phyloP scores from a whole-genome alignment of 37 sponge, comb jelly and placozoan genomes.

The Agelas oroides region DNA sequence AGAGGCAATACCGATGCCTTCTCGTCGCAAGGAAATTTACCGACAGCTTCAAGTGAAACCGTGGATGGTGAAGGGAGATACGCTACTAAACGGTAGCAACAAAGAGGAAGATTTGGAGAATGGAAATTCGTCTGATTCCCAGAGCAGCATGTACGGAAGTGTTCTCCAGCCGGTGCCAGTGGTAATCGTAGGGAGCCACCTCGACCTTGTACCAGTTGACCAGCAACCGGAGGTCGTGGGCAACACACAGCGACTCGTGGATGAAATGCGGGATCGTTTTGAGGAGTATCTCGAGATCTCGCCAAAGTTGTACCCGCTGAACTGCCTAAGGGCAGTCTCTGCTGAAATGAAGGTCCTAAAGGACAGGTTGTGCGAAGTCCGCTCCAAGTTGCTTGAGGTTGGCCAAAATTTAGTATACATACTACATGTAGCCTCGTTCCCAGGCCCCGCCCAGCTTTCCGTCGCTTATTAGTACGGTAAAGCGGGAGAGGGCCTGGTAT shows the following conservation, averaged over 20 bases:
- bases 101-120: background rate
- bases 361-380: constrained; percentile 45
- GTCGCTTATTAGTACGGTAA: too few species aligned
- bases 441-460: too few species aligned
- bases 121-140: background rate
- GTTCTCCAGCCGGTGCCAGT: constrained; percentile 73
- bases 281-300: constrained; percentile 58
- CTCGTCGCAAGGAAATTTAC: background rate
- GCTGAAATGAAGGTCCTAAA: constrained; percentile 69
- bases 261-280: constrained; percentile 56
- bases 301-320: constrained; percentile 59
- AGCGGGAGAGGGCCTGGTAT: too few species aligned
- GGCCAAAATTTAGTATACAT: background rate
- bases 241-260: constrained; percentile 34
- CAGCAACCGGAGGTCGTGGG: constrained; percentile 19
- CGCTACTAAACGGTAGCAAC: too few species aligned
- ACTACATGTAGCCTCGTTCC: too few species aligned
- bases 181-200: constrained; percentile 77
- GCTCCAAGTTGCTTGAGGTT: constrained; percentile 57
- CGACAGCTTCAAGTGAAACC: background rate
- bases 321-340: constrained; percentile 55
- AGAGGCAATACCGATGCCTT: constrained; percentile 31
- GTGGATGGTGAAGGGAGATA: background rate
- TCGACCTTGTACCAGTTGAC: constrained; percentile 36
- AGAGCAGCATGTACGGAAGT: constrained; percentile 12